A percentile compares a stretch with the other conserved stretches of the same genome.
Conservation (phyloP, 2,113 vertebrate genomes). For the Porphyrio hochstetteri region DNA sequence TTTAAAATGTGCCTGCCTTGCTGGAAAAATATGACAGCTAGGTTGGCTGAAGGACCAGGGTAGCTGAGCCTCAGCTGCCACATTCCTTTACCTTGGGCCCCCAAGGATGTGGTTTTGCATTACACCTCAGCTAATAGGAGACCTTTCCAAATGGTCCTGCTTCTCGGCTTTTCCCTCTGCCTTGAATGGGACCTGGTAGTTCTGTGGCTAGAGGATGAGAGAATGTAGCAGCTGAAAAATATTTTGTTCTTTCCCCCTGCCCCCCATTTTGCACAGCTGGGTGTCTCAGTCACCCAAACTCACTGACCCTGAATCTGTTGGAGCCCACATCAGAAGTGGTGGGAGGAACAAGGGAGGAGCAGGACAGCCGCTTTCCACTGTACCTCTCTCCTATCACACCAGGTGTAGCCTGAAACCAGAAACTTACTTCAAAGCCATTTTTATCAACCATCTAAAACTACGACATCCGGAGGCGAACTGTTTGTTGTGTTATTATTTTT, state of each 20-base stretch:
- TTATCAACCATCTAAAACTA: not conserved
- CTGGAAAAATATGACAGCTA: not conserved
- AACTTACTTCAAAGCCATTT: not conserved
- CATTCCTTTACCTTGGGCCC: not conserved
- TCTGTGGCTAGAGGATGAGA: not conserved
- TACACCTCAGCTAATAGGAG: not conserved
- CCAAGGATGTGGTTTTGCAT: not conserved
- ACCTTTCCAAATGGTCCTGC: not conserved
- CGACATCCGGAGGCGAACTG: not conserved
- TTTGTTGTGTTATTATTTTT: not conserved
- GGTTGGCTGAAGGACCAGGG: accelerated
- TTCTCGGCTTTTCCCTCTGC: not conserved
- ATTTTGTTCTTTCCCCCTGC: not conserved
- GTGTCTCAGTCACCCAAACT: not conserved
- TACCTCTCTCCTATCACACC: not conserved
- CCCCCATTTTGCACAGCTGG: not conserved
- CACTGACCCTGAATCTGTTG: not conserved
- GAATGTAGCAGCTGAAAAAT: not conserved
- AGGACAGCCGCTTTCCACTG: not conserved
- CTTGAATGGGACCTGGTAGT: not conserved
- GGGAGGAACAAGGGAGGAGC: not conserved
- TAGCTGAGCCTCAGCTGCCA: not conserved
- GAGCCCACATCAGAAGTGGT: not conserved
- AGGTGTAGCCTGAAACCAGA: not conserved
- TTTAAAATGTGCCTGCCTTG: not conserved